Base-by-base conservation (phyloP, 2,797 vertebrate species). In the Arrhamphus sclerolepis region DNA sequence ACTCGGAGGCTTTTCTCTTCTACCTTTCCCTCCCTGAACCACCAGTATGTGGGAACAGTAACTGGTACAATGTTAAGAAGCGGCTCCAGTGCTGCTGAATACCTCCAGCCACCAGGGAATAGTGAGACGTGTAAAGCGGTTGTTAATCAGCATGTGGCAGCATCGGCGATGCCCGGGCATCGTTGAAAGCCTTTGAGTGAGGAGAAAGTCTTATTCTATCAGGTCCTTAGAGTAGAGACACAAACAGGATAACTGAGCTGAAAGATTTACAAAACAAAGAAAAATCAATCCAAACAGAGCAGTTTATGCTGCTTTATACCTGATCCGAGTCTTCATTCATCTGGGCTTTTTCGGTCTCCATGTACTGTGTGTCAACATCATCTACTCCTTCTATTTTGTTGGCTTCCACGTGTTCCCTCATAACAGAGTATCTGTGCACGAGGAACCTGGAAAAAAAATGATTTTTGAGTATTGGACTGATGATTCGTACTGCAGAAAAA, bases 281-380 rank as follows among this genome's bases (percentile, higher is more conserved):
- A 39, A 26, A 26, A 26, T 26, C 24, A 2, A 26, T 6, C 6
- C 3, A 26, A 26, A 26, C 24, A 26, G 24, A 26, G 24, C 24
- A 26, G 24, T 26, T 39, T 14, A n/a, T 4, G 7, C 3, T 9
- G 34, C 1, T n/a, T 60, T 29, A 38, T 21, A 96, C 96, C 94
- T 98, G 95, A 64, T 98, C 96, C 0, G 96, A 97, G 78, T 98
- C 96, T n/a, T 97, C 95, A 0, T 95, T 95, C 80, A 92, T 96
- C 28, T 92, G 93, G 41, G 76, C 72, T 77, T 91, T 93, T 1
- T 76, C 88, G 14, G 93, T 91, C 66, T 77, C 81, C 54, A 85
- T 79, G 41, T 81, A 84, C 11, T 92, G 56, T 0, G 90, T 56
- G 52, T 94, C 94, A 51, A 94, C 52, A 39, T 94, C 81, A 0